These are phyloP conservation scores for Emydoidea blandingii DNA, from an alignment of 2,797 vertebrate genomes.

Conservation along the genomic window DNA sequence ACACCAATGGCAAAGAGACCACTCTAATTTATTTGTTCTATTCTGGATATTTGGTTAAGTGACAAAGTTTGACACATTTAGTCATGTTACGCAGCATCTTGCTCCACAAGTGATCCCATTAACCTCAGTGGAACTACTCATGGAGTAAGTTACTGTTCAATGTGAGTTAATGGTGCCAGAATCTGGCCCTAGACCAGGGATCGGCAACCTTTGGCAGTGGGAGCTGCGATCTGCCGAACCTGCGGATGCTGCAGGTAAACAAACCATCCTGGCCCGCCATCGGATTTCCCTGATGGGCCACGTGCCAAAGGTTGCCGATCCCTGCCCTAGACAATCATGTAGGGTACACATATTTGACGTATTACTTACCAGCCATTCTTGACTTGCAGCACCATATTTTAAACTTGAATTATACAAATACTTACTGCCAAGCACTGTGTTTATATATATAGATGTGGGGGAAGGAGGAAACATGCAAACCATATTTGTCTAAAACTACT, in stretches of 20 bases:
- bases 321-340: neutral
- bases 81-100: neutral
- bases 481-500: neutral
- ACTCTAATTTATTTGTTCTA: neutral
- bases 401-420: neutral
- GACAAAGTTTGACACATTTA: accelerated
- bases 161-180: accelerated
- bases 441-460: neutral
- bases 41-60: neutral
- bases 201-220: no score
- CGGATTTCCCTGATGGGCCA: no score
- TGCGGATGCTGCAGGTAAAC: no score
- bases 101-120: neutral
- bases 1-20: neutral
- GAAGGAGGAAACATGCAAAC: neutral
- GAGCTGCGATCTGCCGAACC: no score
- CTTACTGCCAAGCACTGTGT: neutral
- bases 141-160: neutral
- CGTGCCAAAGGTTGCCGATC: no score
- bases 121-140: neutral
- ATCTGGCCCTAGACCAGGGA: neutral
- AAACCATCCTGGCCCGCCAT: no score
- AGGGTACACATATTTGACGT: neutral
- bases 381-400: neutral
- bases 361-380: neutral